Conservation (phyloP, 1,140 invertebrate genomes). For the Odontomachus brunneus region DNA sequence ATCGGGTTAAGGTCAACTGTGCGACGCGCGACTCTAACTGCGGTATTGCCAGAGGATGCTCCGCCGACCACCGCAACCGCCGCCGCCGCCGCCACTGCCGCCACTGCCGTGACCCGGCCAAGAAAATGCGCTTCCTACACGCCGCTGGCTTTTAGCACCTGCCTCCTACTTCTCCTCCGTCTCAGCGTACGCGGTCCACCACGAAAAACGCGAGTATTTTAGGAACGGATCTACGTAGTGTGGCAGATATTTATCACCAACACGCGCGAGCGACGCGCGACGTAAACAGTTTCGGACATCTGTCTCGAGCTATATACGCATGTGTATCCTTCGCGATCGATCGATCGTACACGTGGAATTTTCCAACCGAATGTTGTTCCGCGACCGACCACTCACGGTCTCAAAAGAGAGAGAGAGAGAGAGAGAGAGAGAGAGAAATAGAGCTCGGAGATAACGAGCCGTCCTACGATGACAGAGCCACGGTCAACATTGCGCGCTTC, state of each 20-base stretch:
- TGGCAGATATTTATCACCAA: constrained; percentile 33
- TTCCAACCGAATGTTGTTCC: no score
- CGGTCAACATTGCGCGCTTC: constrained; percentile 25
- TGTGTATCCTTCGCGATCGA: not conserved
- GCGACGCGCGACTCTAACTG: constrained; percentile 27
- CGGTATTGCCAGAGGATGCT: constrained; percentile 21
- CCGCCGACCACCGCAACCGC: no score
- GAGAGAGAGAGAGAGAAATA: no score
- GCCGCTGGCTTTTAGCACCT: constrained; percentile 2
- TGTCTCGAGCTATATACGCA: not conserved
- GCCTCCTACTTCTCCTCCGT: not conserved
- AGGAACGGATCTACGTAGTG: constrained; percentile 16
- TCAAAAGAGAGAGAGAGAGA: no score
- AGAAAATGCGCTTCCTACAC: constrained; percentile 41
- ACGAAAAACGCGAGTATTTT: constrained; percentile 54
- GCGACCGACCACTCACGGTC: no score
- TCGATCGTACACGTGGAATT: not conserved
- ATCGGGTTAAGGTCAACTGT: constrained; percentile 69
- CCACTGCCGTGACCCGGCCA: constrained; percentile 12
- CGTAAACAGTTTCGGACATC: constrained; percentile 5
- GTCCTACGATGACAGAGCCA: not conserved
- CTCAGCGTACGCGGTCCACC: not conserved
- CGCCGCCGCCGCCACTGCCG: no score
- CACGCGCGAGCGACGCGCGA: constrained; percentile 19
- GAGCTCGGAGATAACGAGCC: no score